phyloP scores from a whole-genome alignment of 2,888 invertebrate genomes.

The Mylabris sibirica region DNA sequence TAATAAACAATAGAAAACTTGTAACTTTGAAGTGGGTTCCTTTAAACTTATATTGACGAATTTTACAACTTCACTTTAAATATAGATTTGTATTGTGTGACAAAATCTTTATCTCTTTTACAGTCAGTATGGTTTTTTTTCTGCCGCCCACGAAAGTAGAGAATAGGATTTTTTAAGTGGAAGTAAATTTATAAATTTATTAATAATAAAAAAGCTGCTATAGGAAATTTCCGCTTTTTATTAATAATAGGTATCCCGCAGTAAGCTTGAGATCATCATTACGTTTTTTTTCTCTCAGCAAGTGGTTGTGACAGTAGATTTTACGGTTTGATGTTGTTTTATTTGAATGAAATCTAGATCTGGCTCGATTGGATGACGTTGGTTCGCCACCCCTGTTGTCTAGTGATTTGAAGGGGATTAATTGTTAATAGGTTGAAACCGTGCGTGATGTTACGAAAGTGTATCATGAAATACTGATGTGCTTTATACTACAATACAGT shows the following conservation, averaged over 20 bases:
- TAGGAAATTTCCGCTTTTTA: not conserved
- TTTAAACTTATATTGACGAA: conserved; percentile 3
- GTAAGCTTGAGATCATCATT: not conserved
- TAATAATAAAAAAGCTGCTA: not conserved
- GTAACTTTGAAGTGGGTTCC: not conserved
- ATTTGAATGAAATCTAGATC: not conserved
- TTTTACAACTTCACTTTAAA: not conserved
- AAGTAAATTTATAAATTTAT: too few species aligned
- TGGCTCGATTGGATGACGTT: not conserved
- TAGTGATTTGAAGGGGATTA: conserved; percentile 10
- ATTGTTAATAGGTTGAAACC: conserved; percentile 9
- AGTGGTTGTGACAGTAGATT: not conserved
- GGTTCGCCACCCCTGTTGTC: not conserved
- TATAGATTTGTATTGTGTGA: not conserved
- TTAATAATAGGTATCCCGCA: not conserved
- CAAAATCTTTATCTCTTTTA: not conserved
- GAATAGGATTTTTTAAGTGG: too few species aligned
- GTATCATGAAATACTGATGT: conserved; percentile 3
- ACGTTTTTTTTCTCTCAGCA: not conserved
- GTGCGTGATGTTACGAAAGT: conserved; percentile 5
- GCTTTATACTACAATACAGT: not conserved
- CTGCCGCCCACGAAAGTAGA: not conserved
- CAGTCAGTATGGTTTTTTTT: not conserved
- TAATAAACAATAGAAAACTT: conserved; percentile 3
- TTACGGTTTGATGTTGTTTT: not conserved